Base-by-base conservation (phyloP, 2,888 invertebrate species). In the Drosophila picticornis region DNA sequence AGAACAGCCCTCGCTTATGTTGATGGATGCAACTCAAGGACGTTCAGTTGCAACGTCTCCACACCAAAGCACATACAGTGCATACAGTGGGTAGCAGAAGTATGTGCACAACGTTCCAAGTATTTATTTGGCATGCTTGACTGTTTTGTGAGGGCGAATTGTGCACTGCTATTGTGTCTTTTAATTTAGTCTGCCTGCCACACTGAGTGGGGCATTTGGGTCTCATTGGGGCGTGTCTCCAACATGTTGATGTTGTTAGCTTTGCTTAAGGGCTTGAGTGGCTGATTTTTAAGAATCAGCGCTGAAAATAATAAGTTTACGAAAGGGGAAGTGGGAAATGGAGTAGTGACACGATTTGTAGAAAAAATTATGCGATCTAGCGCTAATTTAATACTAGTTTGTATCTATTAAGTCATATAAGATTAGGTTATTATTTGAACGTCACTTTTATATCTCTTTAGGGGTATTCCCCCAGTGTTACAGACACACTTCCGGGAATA, bases 101-200 rank as follows among this genome's bases (percentile, higher is more conserved):
- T 62, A 72, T 72, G 58, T 68, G 74, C 53, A 38, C 32, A 57
- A 19, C 38, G 48, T 53, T 58, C 32, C 36, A 46, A 50, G 72
- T 73, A 69, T 73, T 69, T 69, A 65, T 59, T 71, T 53, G 55
- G 65, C 40, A 62, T 58, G 46, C 63, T 56, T 57, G 73, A 64
- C 64, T 66, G 61, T 29, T 38, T 51, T 43, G 46, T 31, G 40
- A 29, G 68, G 57, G 61, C 59, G 34, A 48, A 55, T 76, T 72
- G 43, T 46, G 29, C 52, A 52, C 40, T 65, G 48, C 65, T 52
- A n/a, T 25, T 25, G 53, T 63, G 68, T 68, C 66, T 80, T 80
- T 80, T 80, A 80, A 80, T 80, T 80, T 80, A 67, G 75, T 80
- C 36, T 64, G 19, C 2, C 22, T 65, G 64, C 68, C 55, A 75